Evolutionary conservation across 2,797 vertebrate genomes (phyloP), one percentile per base, ranked within the genome.

Genomic region (Parambassis ranga): DNA sequence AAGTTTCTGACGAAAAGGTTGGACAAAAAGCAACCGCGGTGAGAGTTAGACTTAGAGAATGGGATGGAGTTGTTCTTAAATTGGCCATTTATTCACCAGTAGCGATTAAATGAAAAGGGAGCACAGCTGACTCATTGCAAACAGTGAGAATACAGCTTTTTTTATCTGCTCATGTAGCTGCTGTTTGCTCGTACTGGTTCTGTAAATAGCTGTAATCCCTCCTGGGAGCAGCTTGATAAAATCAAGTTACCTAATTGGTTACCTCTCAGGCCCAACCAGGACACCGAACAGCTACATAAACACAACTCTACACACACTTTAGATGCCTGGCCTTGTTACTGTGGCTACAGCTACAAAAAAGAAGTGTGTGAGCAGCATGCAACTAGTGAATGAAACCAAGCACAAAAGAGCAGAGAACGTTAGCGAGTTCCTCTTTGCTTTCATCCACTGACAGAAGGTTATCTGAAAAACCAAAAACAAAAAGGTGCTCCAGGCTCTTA

Each of bases 81-180:
- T 32, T 10, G 44, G 27, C 10, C 39, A 47, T 71, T 57, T 28
- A 65, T 31, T 68, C 69, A 42, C 70, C 82, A 72, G 60, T 50
- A 73, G 71, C 53, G 16, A 68, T 70, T 70, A 57, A 84, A 59
- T 33, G 18, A 44, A 70, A 78, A 39, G 64, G 37, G 70, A 42
- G 19, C 23, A 6, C 2, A 53, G 74, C 61, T 72, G 77, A 83
- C 57, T 86, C 71, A 77, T 2, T 77, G 81, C 77, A 83, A 86
- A 82, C 58, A 62, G 61, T 65, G 55, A 67, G 71, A 65, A 57
- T 69, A 35, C 23, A 82, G 48, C 48, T 30, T 77, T 60, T 53
- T 4, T 79, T 74, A 83, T 83, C 71, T 73, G 66, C 56, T 73
- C 57, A 65, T 60, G 36, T 19, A 51, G 20, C 20, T 41, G 38